Conservation (phyloP, 2,888 invertebrate genomes). For the Copidosoma aretas region DNA sequence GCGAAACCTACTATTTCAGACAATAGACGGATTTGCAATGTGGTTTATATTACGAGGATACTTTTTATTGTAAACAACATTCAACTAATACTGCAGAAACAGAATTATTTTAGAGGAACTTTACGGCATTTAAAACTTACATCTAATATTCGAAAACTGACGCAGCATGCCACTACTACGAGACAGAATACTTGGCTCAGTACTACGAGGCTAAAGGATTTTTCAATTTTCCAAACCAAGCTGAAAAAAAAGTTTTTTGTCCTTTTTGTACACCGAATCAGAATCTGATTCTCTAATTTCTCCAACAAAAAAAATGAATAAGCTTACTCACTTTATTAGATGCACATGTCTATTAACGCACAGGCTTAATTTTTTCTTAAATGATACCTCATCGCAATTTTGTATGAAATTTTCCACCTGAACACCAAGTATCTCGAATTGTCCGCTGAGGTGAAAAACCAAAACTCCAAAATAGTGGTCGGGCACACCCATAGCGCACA, state of each 20-base stretch:
- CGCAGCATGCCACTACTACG: conserved; percentile 10
- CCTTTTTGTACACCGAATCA: no score
- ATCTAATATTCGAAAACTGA: conserved; percentile 15
- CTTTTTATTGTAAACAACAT: no score
- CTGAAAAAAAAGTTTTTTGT: not conserved
- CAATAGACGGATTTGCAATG: no score
- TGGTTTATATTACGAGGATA: no score
- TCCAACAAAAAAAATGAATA: no score
- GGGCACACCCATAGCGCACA: not conserved
- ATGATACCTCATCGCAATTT: not conserved
- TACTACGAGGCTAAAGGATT: conserved; percentile 11
- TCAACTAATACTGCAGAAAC: no score
- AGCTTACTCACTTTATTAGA: not conserved
- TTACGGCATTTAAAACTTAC: conserved; percentile 9
- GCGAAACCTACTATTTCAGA: no score
- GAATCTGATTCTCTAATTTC: no score
- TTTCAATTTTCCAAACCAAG: not conserved
- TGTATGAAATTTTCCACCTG: not conserved
- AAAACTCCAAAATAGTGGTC: not conserved
- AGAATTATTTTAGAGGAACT: no score
- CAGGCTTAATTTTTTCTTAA: not conserved
- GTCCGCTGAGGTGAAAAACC: not conserved
- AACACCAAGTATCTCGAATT: not conserved
- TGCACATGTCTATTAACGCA: not conserved
- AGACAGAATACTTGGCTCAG: conserved; percentile 10